Evolutionary conservation across 2,113 vertebrate species (phyloP).

Genomic region (Garra rufa): DNA sequence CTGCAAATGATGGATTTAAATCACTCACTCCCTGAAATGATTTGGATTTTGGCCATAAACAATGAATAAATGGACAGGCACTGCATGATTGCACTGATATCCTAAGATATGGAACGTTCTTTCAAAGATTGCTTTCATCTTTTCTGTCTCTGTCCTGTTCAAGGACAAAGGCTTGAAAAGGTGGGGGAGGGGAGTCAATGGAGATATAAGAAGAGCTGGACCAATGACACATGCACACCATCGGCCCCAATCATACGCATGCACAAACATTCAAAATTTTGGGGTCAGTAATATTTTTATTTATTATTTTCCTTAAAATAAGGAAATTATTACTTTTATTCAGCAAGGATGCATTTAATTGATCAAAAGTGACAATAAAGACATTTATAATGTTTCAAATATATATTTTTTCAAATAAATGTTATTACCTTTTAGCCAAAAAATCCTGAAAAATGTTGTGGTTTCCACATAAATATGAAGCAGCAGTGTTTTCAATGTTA

Average conservation of each 20-base stretch:
- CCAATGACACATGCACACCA: background rate
- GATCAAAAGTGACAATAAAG: background rate
- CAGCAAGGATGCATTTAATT: background rate
- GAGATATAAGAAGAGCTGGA: constrained; percentile 6
- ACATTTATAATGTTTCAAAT: background rate
- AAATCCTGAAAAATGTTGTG: background rate
- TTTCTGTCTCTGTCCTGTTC: constrained; percentile 19
- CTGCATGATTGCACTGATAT: background rate
- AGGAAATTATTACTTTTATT: background rate
- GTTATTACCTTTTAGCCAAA: background rate
- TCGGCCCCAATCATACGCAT: background rate
- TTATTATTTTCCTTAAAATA: no score
- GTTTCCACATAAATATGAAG: background rate
- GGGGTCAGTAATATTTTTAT: background rate
- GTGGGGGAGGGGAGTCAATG: constrained; percentile 13
- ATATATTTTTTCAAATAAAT: background rate
- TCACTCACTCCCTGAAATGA: background rate
- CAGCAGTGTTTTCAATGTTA: background rate
- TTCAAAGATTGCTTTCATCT: constrained; percentile 45
- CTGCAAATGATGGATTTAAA: constrained; percentile 2
- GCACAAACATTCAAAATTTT: background rate
- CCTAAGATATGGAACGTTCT: constrained; percentile 10
- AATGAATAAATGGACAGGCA: background rate
- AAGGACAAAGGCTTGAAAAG: constrained; percentile 39
- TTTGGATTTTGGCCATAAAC: background rate